Evolutionary conservation across 2,888 invertebrate genomes (phyloP).

Genomic region (Leucophenga maculata): DNA sequence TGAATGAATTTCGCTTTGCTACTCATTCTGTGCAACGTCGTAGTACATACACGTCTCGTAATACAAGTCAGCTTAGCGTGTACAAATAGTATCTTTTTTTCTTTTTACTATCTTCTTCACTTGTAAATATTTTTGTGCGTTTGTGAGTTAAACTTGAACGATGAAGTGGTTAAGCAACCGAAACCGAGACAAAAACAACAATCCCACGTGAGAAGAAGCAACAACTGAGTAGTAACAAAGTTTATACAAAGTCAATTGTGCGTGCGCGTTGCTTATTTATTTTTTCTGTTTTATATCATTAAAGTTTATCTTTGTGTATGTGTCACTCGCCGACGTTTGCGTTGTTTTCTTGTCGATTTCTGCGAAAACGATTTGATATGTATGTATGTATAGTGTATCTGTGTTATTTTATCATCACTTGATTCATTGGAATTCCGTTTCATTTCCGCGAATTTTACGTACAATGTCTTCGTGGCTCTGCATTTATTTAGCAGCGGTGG

Average conservation of each 20-base stretch:
- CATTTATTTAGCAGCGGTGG: neutral
- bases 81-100: neutral
- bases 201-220: neutral
- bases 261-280: neutral
- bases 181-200: neutral
- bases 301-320: conserved; percentile 26
- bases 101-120: neutral
- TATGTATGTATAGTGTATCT: neutral
- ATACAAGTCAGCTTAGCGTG: too few relatives aligned
- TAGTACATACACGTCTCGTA: too few relatives aligned
- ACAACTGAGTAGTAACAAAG: neutral
- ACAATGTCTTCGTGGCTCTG: neutral
- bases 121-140: conserved; percentile 28
- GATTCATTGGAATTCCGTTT: conserved; percentile 54
- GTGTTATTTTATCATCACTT: conserved; percentile 3
- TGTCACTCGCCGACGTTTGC: neutral
- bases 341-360: too few relatives aligned
- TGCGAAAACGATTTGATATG: neutral
- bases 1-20: conserved; percentile 67
- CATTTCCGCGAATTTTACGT: conserved; percentile 57
- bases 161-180: conserved; percentile 2
- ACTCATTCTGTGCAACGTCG: neutral
- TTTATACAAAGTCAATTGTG: conserved; percentile 2
- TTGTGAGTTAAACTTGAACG: conserved; percentile 26
- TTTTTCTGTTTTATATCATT: conserved; percentile 31